Evolutionary conservation across 2,113 vertebrate genomes (phyloP).

Genomic region (Corapipo altera): DNA sequence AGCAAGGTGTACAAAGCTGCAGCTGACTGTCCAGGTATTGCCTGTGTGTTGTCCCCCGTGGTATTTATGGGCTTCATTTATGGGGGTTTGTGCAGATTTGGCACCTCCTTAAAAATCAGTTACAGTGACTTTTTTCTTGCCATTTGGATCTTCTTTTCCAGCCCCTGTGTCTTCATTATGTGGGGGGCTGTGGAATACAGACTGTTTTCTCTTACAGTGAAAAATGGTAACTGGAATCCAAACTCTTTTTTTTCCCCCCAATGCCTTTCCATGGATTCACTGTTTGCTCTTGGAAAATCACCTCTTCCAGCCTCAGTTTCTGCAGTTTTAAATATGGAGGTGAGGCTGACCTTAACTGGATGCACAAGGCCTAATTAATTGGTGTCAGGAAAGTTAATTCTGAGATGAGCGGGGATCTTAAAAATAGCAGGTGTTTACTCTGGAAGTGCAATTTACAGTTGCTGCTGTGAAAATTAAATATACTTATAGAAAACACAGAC

Average conservation of each 20-base stretch:
- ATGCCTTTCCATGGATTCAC: neutral
- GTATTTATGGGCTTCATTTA: conserved; percentile 30
- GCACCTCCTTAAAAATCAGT: neutral
- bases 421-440: neutral
- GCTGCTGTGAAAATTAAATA: neutral
- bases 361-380: neutral
- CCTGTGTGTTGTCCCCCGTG: neutral
- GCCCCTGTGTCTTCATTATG: neutral
- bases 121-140: neutral
- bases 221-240: neutral
- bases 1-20: conserved; percentile 64
- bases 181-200: neutral
- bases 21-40: conserved; percentile 36
- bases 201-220: neutral
- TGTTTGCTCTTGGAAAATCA: neutral
- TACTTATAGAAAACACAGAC: neutral
- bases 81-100: neutral
- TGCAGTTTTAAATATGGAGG: neutral
- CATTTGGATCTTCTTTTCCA: neutral
- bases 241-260: neutral
- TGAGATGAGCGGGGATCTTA: neutral
- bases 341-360: neutral
- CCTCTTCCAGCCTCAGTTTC: neutral
- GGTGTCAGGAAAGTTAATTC: conserved; percentile 1
- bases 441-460: neutral